Percentiles rank a stretch among this genome's conserved stretches.
These are phyloP conservation scores for Pteropus alecto DNA, from an alignment of 2,113 vertebrate genomes.

Conservation along the genomic window DNA sequence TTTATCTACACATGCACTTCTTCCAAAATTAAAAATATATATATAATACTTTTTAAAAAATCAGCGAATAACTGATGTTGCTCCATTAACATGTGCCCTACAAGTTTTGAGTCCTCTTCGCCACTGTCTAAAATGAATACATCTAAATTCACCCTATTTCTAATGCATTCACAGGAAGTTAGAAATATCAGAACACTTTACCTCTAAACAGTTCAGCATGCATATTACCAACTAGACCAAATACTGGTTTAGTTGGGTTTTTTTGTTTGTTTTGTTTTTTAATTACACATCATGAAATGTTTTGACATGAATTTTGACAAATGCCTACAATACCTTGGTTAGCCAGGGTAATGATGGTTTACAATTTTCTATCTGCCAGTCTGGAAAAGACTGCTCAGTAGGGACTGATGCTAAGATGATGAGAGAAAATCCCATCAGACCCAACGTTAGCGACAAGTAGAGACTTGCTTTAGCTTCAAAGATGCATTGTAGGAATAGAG, in stretches of 20 bases:
- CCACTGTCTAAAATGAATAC: not conserved
- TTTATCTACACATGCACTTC: not conserved
- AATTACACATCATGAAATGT: conserved; percentile 7
- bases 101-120: not conserved
- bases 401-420: not conserved
- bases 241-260: not conserved
- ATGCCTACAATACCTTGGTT: not conserved
- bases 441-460: not conserved
- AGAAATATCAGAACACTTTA: not conserved
- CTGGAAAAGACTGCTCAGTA: not conserved
- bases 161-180: not conserved
- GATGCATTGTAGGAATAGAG: not conserved
- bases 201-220: not conserved
- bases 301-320: conserved; percentile 22
- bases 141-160: not conserved
- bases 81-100: not conserved
- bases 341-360: not conserved
- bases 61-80: not conserved
- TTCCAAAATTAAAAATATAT: not conserved
- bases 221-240: not conserved
- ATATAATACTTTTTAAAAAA: not conserved
- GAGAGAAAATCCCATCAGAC: not conserved
- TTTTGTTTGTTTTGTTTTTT: not conserved
- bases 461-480: not conserved
- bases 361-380: not conserved